phyloP scores from a whole-genome alignment of 1,140 invertebrate genomes.

The Aphidius gifuensis region DNA sequence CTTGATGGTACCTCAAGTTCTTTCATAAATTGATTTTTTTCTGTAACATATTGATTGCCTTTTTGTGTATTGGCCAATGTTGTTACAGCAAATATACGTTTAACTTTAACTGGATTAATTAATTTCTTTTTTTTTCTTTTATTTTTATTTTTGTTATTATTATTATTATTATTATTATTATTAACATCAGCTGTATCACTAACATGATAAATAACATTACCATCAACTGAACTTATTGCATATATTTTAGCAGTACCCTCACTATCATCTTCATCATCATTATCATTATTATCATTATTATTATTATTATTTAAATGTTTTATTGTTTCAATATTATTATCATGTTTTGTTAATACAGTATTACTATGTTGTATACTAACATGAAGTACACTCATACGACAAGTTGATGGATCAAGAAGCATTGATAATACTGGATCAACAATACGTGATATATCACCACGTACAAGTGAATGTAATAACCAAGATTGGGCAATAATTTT shows the following conservation, averaged over 20 bases:
- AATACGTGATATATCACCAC: conserved; percentile 74
- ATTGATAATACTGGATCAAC: conserved; percentile 78
- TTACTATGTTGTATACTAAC: conserved; percentile 74
- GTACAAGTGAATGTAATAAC: conserved; percentile 69
- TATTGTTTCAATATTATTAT: conserved; percentile 27
- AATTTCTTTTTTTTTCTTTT: conserved; percentile 38
- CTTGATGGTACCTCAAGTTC: conserved; percentile 58
- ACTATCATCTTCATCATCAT: conserved; percentile 50
- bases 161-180: too few species aligned
- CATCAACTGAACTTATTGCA: conserved; percentile 82
- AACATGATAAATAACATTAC: conserved; percentile 83
- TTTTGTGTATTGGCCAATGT: conserved; percentile 50
- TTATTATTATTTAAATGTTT: conserved; percentile 2
- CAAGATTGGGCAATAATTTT: conserved; percentile 71
- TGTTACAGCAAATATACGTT: conserved; percentile 55
- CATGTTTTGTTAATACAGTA: conserved; percentile 49
- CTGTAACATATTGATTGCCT: conserved; percentile 54
- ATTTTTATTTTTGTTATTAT: conserved; percentile 36
- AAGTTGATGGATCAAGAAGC: conserved; percentile 77
- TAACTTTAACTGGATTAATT: conserved; percentile 53
- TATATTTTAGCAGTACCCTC: conserved; percentile 68
- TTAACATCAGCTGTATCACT: conserved; percentile 53
- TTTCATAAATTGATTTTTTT: conserved; percentile 55
- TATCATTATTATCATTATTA: conserved; percentile 24
- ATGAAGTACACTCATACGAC: conserved; percentile 81